A percentile compares a stretch with the other conserved stretches of the same genome.
phyloP scores from a whole-genome alignment of 2,797 vertebrate species.

The Amblyraja radiata region DNA sequence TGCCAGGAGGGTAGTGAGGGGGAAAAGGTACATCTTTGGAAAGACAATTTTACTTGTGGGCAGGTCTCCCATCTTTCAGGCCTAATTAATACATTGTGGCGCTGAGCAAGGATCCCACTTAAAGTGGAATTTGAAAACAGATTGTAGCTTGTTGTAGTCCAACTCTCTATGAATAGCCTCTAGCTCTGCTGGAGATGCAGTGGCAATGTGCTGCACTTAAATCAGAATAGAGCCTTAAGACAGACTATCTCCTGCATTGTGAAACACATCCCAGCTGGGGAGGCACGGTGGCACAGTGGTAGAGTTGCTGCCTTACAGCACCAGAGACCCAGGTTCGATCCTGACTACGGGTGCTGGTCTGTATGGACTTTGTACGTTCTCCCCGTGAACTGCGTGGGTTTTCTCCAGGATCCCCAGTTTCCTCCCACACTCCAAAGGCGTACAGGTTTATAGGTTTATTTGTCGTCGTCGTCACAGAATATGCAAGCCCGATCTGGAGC shows the following conservation, averaged over 20 bases:
- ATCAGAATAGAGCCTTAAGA: neutral
- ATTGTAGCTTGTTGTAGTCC: neutral
- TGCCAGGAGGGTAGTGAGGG: neutral
- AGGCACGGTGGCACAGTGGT: too few species aligned
- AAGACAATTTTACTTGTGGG: neutral
- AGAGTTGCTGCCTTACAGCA: too few species aligned
- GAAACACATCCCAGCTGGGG: neutral
- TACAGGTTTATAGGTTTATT: too few species aligned
- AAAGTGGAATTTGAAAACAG: neutral
- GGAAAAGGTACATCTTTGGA: neutral
- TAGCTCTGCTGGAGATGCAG: neutral
- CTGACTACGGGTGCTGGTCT: too few species aligned
- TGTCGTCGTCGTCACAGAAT: too few species aligned
- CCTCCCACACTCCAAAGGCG: too few species aligned
- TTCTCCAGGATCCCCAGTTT: too few species aligned
- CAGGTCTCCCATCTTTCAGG: neutral
- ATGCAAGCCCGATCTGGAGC: too few species aligned
- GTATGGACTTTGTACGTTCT: too few species aligned
- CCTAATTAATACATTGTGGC: neutral
- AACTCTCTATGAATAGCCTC: neutral
- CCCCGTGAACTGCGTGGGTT: too few species aligned
- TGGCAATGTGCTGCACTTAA: neutral
- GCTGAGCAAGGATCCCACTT: neutral
- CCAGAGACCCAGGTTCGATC: too few species aligned
- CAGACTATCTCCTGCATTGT: too few species aligned